Base-by-base conservation (phyloP, 2,113 vertebrate genomes). In the Rissa tridactyla region DNA sequence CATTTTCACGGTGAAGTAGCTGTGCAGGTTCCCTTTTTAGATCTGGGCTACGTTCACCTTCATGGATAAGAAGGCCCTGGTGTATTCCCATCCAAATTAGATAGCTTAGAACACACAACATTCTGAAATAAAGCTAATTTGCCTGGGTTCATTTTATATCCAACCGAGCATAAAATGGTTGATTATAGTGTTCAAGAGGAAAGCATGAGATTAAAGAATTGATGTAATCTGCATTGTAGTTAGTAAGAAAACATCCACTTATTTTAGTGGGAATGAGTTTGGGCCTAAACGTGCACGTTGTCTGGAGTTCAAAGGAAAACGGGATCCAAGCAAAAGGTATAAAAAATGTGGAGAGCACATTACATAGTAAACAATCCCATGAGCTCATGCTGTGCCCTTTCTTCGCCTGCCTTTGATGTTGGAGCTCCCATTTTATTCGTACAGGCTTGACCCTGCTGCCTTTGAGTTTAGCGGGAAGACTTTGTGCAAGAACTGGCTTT, bases 321-420 rank as follows among this genome's bases (percentile, higher is more conserved):
- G 12, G 81, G 26, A 78, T 85, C 46, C 88, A 82, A 90, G 85
- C 27, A 92, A 90, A 86, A 95, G 66, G 22, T 90, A 58, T 32
- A 47, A 88, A 90, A 84, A 66, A 77, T 49, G 51, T 51, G 64
- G 46, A 66, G 13, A 81, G n/a, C 46, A 23, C 2, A 5, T 68
- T 84, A 40, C 7, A 11, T 69, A 80, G 78, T 58, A 85, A 96
- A 92, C 90, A 94, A 82, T 80, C 90, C 78, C 96, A 87, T 49
- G 72, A 90, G n/a, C 58, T 92, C 92, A 26, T 46, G 85, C 93
- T 92, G 88, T 54, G 92, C n/a, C 32, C 46, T 83, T 95, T 91
- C 85, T 82, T 92, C 94, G 36, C 11, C 54, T 77, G 90, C 44
- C 85, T 96, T 94, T 97, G 94, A 96, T 93, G 75, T 46, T 65